Evolutionary conservation across 2,888 invertebrate genomes (phyloP).

Genomic region (Lingula anatina): DNA sequence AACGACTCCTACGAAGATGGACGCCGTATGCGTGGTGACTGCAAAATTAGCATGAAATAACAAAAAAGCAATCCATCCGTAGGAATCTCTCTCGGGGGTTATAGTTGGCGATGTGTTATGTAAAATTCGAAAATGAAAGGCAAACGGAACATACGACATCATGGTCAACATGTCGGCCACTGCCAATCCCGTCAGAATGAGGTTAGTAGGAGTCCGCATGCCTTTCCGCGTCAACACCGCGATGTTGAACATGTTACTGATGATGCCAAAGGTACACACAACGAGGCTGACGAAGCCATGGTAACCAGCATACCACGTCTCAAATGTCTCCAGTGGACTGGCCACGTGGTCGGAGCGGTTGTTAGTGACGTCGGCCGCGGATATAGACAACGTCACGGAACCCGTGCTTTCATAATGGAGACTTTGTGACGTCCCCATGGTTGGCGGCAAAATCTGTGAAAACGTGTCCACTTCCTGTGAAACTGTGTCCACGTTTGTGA

Average conservation of each 20-base stretch:
- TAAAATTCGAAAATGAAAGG: slow-evolving; percentile 59
- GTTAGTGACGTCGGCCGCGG: no score
- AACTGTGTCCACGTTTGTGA: no score
- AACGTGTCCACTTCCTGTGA: no score
- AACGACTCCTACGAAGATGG: slow-evolving; percentile 87
- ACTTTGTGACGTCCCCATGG: no score
- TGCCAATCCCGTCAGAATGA: slow-evolving; percentile 77
- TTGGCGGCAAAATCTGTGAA: no score
- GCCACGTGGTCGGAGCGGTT: no score
- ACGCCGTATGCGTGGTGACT: slow-evolving; percentile 82
- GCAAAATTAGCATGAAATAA: slow-evolving; percentile 81
- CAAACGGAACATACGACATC: slow-evolving; percentile 82
- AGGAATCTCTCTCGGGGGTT: slow-evolving; percentile 36
- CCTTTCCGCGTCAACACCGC: slow-evolving; percentile 77
- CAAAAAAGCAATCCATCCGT: slow-evolving; percentile 50
- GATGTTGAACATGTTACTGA: slow-evolving; percentile 88
- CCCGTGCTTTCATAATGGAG: no score
- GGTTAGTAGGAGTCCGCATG: slow-evolving; percentile 85
- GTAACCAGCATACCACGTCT: slow-evolving; percentile 48
- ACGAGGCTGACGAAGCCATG: slow-evolving; percentile 82
- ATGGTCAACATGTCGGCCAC: slow-evolving; percentile 88
- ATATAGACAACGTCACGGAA: no score
- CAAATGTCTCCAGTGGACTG: slow-evolving; percentile 19
- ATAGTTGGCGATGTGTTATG: slow-evolving; percentile 16
- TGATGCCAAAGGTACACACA: slow-evolving; percentile 83